Percentiles rank a stretch among this genome's conserved stretches.
These are phyloP conservation scores for Grammomys surdaster DNA, from an alignment of 2,113 vertebrate species.

Conservation along the genomic window DNA sequence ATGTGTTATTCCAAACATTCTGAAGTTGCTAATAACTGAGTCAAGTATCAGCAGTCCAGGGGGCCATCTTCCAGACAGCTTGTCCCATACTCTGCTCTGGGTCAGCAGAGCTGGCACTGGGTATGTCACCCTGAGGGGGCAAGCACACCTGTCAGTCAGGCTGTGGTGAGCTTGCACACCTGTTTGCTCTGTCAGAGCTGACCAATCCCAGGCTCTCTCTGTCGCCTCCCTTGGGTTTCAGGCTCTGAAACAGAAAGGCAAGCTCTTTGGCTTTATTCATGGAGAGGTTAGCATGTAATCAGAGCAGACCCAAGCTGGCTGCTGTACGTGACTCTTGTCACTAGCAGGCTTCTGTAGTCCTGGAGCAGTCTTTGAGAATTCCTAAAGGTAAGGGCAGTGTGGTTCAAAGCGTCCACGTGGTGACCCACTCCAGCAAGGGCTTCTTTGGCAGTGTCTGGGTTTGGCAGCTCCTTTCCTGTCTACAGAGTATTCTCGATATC, in stretches of 20 bases:
- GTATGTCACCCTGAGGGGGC: neutral
- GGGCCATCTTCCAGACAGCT: neutral
- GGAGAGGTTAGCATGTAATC: conserved; percentile 1
- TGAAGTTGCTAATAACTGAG: conserved; percentile 27
- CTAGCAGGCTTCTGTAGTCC: neutral
- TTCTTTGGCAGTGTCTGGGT: neutral
- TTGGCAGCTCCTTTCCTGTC: conserved; percentile 34
- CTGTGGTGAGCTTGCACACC: neutral
- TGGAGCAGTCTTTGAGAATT: neutral
- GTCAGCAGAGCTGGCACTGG: neutral
- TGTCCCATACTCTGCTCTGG: neutral
- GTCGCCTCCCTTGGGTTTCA: neutral
- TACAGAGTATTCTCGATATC: conserved; percentile 96
- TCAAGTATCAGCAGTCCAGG: neutral
- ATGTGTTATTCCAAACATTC: neutral
- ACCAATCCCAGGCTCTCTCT: neutral
- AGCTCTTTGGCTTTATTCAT: neutral
- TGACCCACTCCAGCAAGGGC: too few species aligned
- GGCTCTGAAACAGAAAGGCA: neutral
- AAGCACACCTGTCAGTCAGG: neutral
- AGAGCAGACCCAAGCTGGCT: neutral
- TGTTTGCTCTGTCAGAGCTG: neutral
- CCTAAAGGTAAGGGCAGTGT: neutral
- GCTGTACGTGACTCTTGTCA: neutral
- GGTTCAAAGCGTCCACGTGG: neutral